Evolutionary conservation across 2,888 invertebrate genomes (phyloP).

Genomic region (Philaethria dido): DNA sequence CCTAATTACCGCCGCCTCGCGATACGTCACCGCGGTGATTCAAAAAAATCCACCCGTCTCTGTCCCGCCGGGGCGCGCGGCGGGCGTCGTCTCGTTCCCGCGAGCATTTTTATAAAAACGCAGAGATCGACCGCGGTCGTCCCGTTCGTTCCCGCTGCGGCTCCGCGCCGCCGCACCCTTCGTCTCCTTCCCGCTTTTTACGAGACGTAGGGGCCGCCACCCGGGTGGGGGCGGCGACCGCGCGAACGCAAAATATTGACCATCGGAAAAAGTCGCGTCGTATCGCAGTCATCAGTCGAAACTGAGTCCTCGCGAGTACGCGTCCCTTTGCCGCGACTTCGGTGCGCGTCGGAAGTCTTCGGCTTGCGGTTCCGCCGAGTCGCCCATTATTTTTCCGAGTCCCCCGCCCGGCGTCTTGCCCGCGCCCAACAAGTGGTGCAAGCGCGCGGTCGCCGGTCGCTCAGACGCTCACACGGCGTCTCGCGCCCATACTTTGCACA

Average conservation of each 20-base stretch:
- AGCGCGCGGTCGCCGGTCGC: slow-evolving; percentile 54
- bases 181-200: slow-evolving; percentile 85
- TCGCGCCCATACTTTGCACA: slow-evolving; percentile 76
- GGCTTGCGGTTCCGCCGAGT: slow-evolving; percentile 76
- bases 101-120: slow-evolving; percentile 83
- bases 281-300: slow-evolving; percentile 85
- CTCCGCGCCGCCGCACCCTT: slow-evolving; percentile 75
- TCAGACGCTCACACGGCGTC: slow-evolving; percentile 63
- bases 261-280: slow-evolving; percentile 85
- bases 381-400: slow-evolving; percentile 74
- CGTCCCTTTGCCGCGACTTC: slow-evolving; percentile 75
- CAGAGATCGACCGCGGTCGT: slow-evolving; percentile 79
- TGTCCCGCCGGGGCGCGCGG: slow-evolving; percentile 60
- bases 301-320: slow-evolving; percentile 79
- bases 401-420: slow-evolving; percentile 79
- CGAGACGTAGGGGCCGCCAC: slow-evolving; percentile 82
- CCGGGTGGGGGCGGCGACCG: slow-evolving; percentile 81
- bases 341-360: slow-evolving; percentile 80
- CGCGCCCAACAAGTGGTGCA: slow-evolving; percentile 80
- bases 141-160: slow-evolving; percentile 78
- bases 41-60: slow-evolving; percentile 81
- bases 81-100: slow-evolving; percentile 69
- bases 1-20: slow-evolving; percentile 81
- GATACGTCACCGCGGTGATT: slow-evolving; percentile 81
- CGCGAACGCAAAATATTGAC: slow-evolving; percentile 85